phyloP scores from a whole-genome alignment of 2,113 vertebrate species.

The Speoplatyrhinus poulsoni region DNA sequence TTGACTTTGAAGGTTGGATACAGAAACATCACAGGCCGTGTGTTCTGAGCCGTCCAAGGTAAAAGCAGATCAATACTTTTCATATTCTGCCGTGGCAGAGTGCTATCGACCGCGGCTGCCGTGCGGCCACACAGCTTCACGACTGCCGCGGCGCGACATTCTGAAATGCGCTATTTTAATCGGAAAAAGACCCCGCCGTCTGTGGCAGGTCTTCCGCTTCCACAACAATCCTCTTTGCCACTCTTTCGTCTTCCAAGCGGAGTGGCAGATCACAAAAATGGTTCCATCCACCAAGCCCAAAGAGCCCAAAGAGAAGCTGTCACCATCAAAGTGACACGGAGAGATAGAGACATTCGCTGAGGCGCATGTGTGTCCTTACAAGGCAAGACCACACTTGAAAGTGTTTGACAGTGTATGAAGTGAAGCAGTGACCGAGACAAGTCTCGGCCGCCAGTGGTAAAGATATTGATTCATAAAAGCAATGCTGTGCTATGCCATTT shows the following conservation, averaged over 20 bases:
- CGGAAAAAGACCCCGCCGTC: conserved; percentile 29
- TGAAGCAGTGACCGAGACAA: conserved; percentile 25
- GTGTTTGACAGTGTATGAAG: conserved; percentile 41
- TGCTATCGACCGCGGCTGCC: conserved; percentile 70
- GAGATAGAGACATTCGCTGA: conserved; percentile 35
- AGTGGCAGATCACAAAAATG: conserved; percentile 53
- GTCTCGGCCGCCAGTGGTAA: conserved; percentile 12
- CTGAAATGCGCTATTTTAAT: conserved; percentile 72
- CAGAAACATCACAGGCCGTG: conserved; percentile 71
- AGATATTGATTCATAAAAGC: conserved; percentile 14
- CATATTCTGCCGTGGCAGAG: conserved; percentile 69
- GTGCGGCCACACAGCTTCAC: conserved; percentile 32
- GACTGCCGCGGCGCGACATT: conserved; percentile 28
- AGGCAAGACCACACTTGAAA: conserved; percentile 51
- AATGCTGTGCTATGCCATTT: conserved; percentile 16
- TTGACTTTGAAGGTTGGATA: conserved; percentile 69
- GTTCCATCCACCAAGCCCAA: conserved; percentile 42
- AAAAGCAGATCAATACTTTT: conserved; percentile 78
- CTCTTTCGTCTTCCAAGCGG: conserved; percentile 11
- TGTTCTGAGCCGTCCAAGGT: conserved; percentile 65
- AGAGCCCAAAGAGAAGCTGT: conserved; percentile 57
- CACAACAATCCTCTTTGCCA: background rate
- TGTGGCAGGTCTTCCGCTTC: conserved; percentile 27
- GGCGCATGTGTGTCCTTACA: conserved; percentile 48
- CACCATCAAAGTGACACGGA: conserved; percentile 54